phyloP scores from a whole-genome alignment of 2,888 invertebrate genomes.

The Agonopterix heracliana region DNA sequence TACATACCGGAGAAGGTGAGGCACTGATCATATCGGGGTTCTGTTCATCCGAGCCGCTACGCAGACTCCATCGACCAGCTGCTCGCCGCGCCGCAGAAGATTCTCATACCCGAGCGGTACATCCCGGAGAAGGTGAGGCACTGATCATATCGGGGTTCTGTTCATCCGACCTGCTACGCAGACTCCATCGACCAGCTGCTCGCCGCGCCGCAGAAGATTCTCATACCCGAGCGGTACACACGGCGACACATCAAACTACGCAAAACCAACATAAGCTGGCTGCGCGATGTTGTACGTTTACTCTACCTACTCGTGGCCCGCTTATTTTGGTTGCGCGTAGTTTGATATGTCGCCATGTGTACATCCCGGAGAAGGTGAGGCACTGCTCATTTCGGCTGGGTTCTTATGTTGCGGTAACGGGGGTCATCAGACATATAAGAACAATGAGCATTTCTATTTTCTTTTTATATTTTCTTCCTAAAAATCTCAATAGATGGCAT shows the following conservation, averaged over 20 bases:
- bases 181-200: slow-evolving; percentile 92
- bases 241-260: too few species aligned
- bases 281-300: too few species aligned
- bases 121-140: slow-evolving; percentile 89
- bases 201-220: slow-evolving; percentile 91
- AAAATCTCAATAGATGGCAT: too few species aligned
- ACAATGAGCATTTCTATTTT: too few species aligned
- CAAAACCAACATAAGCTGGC: too few species aligned
- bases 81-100: slow-evolving; percentile 91
- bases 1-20: slow-evolving; percentile 91
- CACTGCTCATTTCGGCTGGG: too few species aligned
- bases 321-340: neutral
- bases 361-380: slow-evolving; percentile 89
- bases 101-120: slow-evolving; percentile 93
- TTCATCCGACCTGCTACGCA: slow-evolving; percentile 77
- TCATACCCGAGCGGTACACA: slow-evolving; percentile 95
- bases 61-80: slow-evolving; percentile 92
- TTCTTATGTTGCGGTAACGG: too few species aligned
- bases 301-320: too few species aligned
- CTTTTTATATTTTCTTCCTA: too few species aligned
- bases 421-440: too few species aligned
- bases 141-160: too few species aligned
- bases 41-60: slow-evolving; percentile 73
- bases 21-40: neutral
- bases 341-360: too few species aligned